These are phyloP conservation scores for Cyphomyrus discorhynchus DNA, from an alignment of 2,113 vertebrate species.

Conservation along the genomic window DNA sequence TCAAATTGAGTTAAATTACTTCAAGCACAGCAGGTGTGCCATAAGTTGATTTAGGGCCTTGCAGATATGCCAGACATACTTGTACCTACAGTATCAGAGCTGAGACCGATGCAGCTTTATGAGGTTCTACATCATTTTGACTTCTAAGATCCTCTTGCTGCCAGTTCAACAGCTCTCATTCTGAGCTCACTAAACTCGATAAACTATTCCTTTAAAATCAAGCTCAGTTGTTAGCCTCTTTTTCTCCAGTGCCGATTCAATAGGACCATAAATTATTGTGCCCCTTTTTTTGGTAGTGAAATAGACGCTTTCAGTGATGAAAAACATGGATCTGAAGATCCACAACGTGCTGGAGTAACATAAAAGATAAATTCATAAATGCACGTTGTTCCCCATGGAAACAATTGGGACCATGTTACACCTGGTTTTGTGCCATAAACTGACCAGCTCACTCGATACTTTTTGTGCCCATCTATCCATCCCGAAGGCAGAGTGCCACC, in stretches of 20 bases:
- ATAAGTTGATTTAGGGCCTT: neutral
- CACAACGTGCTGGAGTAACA: neutral
- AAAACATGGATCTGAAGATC: neutral
- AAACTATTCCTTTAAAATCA: neutral
- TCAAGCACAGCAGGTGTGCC: neutral
- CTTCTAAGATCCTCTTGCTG: neutral
- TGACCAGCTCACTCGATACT: neutral
- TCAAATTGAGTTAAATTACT: constrained; percentile 4
- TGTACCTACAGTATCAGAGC: neutral
- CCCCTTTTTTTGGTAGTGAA: neutral
- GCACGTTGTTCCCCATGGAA: neutral
- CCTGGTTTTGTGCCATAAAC: neutral
- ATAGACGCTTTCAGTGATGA: neutral
- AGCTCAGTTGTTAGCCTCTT: neutral
- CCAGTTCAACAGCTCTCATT: neutral
- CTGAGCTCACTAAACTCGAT: neutral
- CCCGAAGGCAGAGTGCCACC: neutral
- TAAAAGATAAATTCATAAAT: neutral
- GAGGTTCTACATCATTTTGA: neutral
- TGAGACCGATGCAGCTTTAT: neutral
- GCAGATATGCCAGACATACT: neutral
- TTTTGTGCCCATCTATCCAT: neutral
- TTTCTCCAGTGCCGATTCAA: neutral
- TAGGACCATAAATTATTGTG: neutral
- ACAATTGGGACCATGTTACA: neutral